Evolutionary conservation across 2,797 vertebrate genomes (phyloP).

Genomic region (Cetoscarus ocellatus): DNA sequence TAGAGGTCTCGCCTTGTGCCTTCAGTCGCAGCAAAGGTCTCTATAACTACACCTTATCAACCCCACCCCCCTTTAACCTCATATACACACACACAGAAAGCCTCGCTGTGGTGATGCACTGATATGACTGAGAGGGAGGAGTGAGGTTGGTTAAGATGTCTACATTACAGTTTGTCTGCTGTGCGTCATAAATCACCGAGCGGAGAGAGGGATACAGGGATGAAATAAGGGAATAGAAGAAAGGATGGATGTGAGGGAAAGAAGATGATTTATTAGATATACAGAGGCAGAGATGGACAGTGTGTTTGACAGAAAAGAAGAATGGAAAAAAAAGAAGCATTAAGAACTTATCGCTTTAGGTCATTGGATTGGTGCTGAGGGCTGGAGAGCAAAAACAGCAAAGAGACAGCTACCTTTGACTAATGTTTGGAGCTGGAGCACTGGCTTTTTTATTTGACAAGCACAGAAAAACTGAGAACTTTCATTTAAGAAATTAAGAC

Average conservation of each 20-base stretch:
- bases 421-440: too few relatives aligned
- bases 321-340: background rate
- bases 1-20: slow-evolving; percentile 61
- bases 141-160: slow-evolving; percentile 45
- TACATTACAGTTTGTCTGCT: slow-evolving; percentile 52
- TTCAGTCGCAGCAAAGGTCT: slow-evolving; percentile 73
- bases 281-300: slow-evolving; percentile 4
- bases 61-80: slow-evolving; percentile 25
- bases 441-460: too few relatives aligned
- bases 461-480: too few relatives aligned
- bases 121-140: slow-evolving; percentile 52
- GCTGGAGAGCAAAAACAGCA: background rate
- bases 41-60: slow-evolving; percentile 63
- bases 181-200: slow-evolving; percentile 62
- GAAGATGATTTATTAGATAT: slow-evolving; percentile 53
- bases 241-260: slow-evolving; percentile 26
- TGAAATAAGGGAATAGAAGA: background rate
- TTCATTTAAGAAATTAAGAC: too few relatives aligned
- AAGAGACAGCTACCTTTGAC: background rate
- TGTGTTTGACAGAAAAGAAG: slow-evolving; percentile 14
- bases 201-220: background rate
- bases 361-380: too few relatives aligned
- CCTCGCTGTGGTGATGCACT: slow-evolving; percentile 43
- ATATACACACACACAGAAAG: slow-evolving; percentile 6
- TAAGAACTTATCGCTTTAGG: too few relatives aligned